phyloP scores from a whole-genome alignment of 1,140 invertebrate genomes.

The Drosophila pachea region DNA sequence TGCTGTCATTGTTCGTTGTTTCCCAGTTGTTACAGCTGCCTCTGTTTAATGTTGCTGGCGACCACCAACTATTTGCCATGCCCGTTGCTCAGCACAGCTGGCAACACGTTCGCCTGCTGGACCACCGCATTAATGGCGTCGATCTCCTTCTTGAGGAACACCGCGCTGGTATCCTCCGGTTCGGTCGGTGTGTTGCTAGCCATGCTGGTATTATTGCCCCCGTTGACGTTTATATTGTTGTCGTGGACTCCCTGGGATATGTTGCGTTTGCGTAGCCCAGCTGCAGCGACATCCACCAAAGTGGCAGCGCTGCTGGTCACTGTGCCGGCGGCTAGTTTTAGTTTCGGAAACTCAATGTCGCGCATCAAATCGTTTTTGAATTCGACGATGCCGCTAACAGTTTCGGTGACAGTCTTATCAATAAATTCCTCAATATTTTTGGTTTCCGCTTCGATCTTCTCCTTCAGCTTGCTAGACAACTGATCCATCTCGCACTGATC shows the following conservation, averaged over 20 bases:
- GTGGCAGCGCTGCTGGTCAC: slow-evolving; percentile 41
- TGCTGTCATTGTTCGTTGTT: background rate
- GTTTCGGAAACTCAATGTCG: slow-evolving; percentile 68
- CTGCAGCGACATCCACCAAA: slow-evolving; percentile 30
- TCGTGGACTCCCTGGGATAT: slow-evolving; percentile 48
- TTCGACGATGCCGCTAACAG: slow-evolving; percentile 78
- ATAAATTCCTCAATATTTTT: slow-evolving; percentile 79
- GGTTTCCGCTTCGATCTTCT: slow-evolving; percentile 77
- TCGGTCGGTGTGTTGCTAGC: background rate
- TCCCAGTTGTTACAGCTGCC: slow-evolving; percentile 9
- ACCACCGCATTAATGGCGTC: slow-evolving; percentile 78
- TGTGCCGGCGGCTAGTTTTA: slow-evolving; percentile 54
- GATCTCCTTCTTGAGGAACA: slow-evolving; percentile 77
- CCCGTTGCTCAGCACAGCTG: slow-evolving; percentile 77
- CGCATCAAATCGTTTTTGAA: slow-evolving; percentile 78
- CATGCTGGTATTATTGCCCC: slow-evolving; percentile 11
- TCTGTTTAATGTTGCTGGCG: slow-evolving; percentile 11
- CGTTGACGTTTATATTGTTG: slow-evolving; percentile 16
- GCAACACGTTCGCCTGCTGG: slow-evolving; percentile 73
- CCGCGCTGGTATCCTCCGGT: slow-evolving; percentile 54
- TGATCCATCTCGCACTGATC: slow-evolving; percentile 79
- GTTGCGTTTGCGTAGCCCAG: slow-evolving; percentile 64
- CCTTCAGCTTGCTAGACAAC: slow-evolving; percentile 74
- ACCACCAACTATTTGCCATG: slow-evolving; percentile 73
- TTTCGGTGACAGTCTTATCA: slow-evolving; percentile 78